These are phyloP conservation scores for Dioctria rufipes DNA, from an alignment of 2,888 invertebrate species.

Conservation along the genomic window DNA sequence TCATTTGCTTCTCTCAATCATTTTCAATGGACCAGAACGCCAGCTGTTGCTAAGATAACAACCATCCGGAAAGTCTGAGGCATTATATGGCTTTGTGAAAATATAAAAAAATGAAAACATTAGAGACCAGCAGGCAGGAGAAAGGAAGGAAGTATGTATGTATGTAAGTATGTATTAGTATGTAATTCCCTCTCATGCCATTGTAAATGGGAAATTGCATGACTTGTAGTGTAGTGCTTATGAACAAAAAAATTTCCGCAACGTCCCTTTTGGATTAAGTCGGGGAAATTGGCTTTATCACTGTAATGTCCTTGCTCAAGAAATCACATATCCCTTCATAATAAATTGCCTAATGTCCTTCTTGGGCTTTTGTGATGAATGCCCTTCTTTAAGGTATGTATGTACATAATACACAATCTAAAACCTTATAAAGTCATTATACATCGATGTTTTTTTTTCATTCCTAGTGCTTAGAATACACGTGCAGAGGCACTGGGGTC, in stretches of 20 bases:
- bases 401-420: neutral
- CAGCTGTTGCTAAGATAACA: slow-evolving; percentile 61
- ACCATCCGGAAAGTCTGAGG: slow-evolving; percentile 38
- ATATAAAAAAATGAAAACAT: slow-evolving; percentile 49
- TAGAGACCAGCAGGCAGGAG: neutral
- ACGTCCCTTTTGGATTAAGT: slow-evolving; percentile 43
- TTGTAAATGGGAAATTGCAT: slow-evolving; percentile 39
- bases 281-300: slow-evolving; percentile 27
- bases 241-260: slow-evolving; percentile 23
- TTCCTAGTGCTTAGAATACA: no score
- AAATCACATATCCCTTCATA: slow-evolving; percentile 11
- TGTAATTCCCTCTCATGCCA: slow-evolving; percentile 13
- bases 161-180: no score
- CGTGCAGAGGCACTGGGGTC: neutral
- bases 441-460: slow-evolving; percentile 20
- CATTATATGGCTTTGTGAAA: slow-evolving; percentile 43
- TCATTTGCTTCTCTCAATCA: slow-evolving; percentile 62
- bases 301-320: slow-evolving; percentile 32
- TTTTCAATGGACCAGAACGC: slow-evolving; percentile 60
- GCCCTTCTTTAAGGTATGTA: slow-evolving; percentile 7
- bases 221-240: slow-evolving; percentile 7
- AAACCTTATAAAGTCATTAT: slow-evolving; percentile 11
- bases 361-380: slow-evolving; percentile 16
- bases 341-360: slow-evolving; percentile 14
- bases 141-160: neutral